These are phyloP conservation scores for Bacillus rossius DNA, from an alignment of 1,140 invertebrate genomes.

Conservation along the genomic window DNA sequence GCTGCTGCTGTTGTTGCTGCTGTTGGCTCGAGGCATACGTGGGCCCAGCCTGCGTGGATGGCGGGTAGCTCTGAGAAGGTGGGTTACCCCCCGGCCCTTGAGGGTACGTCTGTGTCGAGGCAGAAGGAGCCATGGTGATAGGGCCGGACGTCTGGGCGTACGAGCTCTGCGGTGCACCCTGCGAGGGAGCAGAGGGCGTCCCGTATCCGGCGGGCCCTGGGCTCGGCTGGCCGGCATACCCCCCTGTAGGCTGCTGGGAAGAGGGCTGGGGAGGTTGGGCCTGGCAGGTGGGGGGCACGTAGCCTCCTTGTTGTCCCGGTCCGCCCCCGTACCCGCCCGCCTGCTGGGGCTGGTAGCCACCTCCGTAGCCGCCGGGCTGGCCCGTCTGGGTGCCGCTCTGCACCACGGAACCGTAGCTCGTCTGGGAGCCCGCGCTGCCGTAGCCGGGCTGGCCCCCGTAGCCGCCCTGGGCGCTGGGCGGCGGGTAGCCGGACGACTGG, in stretches of 20 bases:
- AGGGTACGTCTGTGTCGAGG: slow-evolving; percentile 43
- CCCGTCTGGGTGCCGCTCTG: slow-evolving; percentile 29
- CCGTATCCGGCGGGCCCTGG: slow-evolving; percentile 31
- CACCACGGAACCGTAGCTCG: slow-evolving; percentile 39
- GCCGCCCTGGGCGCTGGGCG: slow-evolving; percentile 39
- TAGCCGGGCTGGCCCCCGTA: slow-evolving; percentile 42
- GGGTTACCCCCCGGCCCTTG: slow-evolving; percentile 38
- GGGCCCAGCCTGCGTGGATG: neutral
- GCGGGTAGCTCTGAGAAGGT: slow-evolving; percentile 35
- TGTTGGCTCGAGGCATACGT: slow-evolving; percentile 34
- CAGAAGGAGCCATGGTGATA: slow-evolving; percentile 16
- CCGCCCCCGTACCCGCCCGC: neutral
- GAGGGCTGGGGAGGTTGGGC: slow-evolving; percentile 31
- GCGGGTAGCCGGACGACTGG: slow-evolving; percentile 35
- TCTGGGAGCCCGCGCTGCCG: slow-evolving; percentile 41
- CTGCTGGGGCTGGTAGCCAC: neutral
- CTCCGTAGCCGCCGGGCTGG: neutral
- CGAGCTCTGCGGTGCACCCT: slow-evolving; percentile 34
- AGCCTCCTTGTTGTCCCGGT: slow-evolving; percentile 35
- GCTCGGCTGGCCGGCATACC: slow-evolving; percentile 41
- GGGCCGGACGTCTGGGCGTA: slow-evolving; percentile 40
- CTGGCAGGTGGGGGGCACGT: slow-evolving; percentile 39
- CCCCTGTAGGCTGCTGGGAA: slow-evolving; percentile 33
- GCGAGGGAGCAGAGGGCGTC: slow-evolving; percentile 38
- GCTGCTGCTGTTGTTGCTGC: neutral